These are phyloP conservation scores for Hemiscyllium ocellatum DNA, from an alignment of 2,113 vertebrate genomes.

Conservation along the genomic window DNA sequence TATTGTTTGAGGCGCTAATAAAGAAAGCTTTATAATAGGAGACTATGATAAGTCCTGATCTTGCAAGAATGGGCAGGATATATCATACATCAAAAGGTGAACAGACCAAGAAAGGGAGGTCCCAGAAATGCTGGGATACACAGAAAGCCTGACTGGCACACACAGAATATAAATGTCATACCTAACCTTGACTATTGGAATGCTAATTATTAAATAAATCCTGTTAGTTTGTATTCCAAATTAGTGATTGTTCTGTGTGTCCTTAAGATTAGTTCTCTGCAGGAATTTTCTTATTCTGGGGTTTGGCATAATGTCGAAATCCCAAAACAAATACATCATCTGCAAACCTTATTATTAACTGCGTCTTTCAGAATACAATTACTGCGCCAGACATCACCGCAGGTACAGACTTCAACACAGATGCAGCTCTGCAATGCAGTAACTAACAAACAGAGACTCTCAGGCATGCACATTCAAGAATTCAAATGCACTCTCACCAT, in stretches of 20 bases:
- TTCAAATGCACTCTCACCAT: not conserved
- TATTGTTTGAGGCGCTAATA: not conserved
- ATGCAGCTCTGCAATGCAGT: not conserved
- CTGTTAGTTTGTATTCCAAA: too few relatives aligned
- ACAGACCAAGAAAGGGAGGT: too few relatives aligned
- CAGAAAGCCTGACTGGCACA: too few relatives aligned
- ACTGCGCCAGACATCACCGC: not conserved
- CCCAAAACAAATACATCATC: not conserved
- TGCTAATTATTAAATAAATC: too few relatives aligned
- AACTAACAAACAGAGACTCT: not conserved
- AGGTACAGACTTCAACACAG: conserved; percentile 4
- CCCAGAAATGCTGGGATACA: too few relatives aligned
- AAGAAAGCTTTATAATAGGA: not conserved
- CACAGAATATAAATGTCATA: too few relatives aligned
- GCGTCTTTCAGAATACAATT: not conserved
- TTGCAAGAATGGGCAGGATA: not conserved
- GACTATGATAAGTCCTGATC: not conserved
- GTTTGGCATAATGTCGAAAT: too few relatives aligned
- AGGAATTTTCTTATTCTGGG: too few relatives aligned
- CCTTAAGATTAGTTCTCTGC: too few relatives aligned
- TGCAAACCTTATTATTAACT: not conserved
- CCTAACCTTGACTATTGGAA: too few relatives aligned
- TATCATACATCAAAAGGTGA: not conserved
- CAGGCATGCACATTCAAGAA: not conserved
- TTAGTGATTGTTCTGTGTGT: too few relatives aligned